phyloP scores from a whole-genome alignment of 1,140 invertebrate genomes.

The Aricia agestis region DNA sequence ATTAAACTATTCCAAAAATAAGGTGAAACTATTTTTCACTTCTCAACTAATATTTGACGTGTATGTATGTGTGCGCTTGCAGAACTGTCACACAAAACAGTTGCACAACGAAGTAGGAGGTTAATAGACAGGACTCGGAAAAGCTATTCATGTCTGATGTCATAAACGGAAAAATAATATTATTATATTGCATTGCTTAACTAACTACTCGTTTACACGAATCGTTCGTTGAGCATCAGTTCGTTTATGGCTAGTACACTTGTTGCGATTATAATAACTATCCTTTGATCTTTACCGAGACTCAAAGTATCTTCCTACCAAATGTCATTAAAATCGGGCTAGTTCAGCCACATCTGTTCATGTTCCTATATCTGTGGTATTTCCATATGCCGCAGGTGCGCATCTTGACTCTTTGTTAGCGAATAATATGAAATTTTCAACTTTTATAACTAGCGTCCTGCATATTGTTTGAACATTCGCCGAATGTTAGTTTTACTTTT shows the following conservation, averaged over 20 bases:
- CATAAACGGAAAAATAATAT: too few species aligned
- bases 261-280: too few species aligned
- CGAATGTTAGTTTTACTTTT: slow-evolving; percentile 29
- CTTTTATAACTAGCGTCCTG: slow-evolving; percentile 29
- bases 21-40: slow-evolving; percentile 20
- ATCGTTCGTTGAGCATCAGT: too few species aligned
- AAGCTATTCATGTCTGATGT: too few species aligned
- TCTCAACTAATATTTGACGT: slow-evolving; percentile 21
- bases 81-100: slow-evolving; percentile 24
- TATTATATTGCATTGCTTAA: too few species aligned
- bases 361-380: neutral
- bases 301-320: too few species aligned
- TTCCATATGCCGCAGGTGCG: slow-evolving; percentile 33
- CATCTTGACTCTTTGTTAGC: slow-evolving; percentile 35
- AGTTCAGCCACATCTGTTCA: neutral
- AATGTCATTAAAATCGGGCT: too few species aligned
- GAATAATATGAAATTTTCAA: slow-evolving; percentile 36
- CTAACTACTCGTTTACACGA: too few species aligned
- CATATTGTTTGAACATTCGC: slow-evolving; percentile 27
- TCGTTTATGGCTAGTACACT: too few species aligned
- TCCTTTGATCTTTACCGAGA: too few species aligned
- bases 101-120: neutral
- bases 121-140: too few species aligned
- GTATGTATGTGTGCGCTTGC: slow-evolving; percentile 12
- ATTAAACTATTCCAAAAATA: slow-evolving; percentile 18